Evolutionary conservation across 2,797 vertebrate species (phyloP), one percentile per base, ranked within the genome.

Genomic region (Lepilemur ruficaudatus): DNA sequence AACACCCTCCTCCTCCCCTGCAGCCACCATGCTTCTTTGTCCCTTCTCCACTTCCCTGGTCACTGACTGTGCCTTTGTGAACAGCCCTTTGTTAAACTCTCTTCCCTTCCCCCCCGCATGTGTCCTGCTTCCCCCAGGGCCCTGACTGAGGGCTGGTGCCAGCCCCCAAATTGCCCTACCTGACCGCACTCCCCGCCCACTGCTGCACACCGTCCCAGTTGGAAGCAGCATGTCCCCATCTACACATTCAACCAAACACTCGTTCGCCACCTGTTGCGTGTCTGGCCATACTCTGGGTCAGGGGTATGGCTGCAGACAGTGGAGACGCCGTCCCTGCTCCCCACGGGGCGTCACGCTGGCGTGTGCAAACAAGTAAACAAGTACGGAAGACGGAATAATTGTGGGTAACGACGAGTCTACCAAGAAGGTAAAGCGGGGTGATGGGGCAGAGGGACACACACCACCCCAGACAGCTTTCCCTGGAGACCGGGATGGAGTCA

Each of bases 141-240:
- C 35, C 46, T 2, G 11, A 17, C 18, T 5, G 4, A 23, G 2
- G 17, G 67, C 30, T 14, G 67, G 50, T 20, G 65, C 32, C 43
- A 61, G 15, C 17, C n/a, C 15, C 30, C 55, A 30, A 2, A 20
- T 32, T 1, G 14, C 30, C 69, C 38, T 75, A 35, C 41, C 22
- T 28, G 2, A 15, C 23, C 41, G 0, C 69, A 1, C 9, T 18
- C 28, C 55, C 50, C 11, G 0, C 15, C 50, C 10, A 4, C 52
- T 2, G 0, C 17, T 72, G 13, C 6, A 69, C 5, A 4, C 61
- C 2, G 2, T 48, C 15, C 59, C 3, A 1, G 4, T 4, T 1
- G 41, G 75, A 89, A 61, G 79, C 69, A 2, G 17, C 48, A 2
- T 0, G 1, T 25, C 55, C 4, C 1, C 15, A 25, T 23, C 55